phyloP scores from a whole-genome alignment of 92 coral and sea anemone species.

The Epizoanthus scotinus region DNA sequence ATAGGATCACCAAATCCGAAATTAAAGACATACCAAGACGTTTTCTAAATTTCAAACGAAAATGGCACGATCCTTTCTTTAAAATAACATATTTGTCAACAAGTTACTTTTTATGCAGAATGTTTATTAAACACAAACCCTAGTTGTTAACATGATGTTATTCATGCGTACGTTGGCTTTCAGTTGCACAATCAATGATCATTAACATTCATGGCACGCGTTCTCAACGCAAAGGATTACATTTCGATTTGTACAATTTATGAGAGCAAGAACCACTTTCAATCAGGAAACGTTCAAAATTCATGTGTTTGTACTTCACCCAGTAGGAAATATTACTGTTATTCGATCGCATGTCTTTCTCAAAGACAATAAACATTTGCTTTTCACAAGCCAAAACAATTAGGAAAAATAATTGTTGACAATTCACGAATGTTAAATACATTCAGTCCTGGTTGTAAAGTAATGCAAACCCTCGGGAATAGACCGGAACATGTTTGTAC shows the following conservation, averaged over 20 bases:
- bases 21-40: not conserved
- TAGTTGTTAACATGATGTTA: constrained; percentile 12
- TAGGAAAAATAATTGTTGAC: too few species aligned
- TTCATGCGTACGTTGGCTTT: not conserved
- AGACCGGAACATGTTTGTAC: too few species aligned
- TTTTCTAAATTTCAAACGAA: not conserved
- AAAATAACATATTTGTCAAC: not conserved
- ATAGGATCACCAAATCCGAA: not conserved
- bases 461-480: too few species aligned
- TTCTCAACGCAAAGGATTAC: not conserved
- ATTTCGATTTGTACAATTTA: not conserved
- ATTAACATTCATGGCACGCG: constrained; percentile 14
- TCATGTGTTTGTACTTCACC: not conserved
- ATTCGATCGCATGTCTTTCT: constrained; percentile 1
- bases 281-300: not conserved
- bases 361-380: not conserved
- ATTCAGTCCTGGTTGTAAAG: too few species aligned
- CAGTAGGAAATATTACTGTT: not conserved
- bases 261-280: not conserved
- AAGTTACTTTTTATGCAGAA: not conserved
- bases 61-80: not conserved
- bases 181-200: not conserved
- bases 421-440: too few species aligned
- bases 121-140: not conserved
- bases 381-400: too few species aligned